Evolutionary conservation across 2,113 vertebrate species (phyloP).

Genomic region (Colistium nudipinnis): DNA sequence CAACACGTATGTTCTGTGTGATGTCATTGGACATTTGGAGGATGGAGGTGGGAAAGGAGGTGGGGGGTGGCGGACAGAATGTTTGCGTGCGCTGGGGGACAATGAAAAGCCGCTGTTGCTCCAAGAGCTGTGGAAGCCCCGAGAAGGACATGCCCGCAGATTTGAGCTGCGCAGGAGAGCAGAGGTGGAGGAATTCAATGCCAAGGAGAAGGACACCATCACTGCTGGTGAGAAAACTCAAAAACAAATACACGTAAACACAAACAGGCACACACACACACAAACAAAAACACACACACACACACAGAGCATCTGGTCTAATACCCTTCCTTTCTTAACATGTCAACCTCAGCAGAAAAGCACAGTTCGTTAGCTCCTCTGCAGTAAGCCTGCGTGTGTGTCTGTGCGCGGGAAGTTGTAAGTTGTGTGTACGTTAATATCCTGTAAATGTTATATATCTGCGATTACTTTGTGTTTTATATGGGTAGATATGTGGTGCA

Average conservation of each 20-base stretch:
- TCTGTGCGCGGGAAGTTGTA: constrained; percentile 21
- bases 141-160: constrained; percentile 90
- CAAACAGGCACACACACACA: background rate
- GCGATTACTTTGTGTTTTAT: constrained; percentile 11
- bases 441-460: constrained; percentile 21
- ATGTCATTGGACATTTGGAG: constrained; percentile 89
- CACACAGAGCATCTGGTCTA: constrained; percentile 51
- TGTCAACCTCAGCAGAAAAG: constrained; percentile 71
- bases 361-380: constrained; percentile 58
- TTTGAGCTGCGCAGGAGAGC: constrained; percentile 90
- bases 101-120: constrained; percentile 93
- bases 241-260: constrained; percentile 5
- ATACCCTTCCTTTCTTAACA: constrained; percentile 53
- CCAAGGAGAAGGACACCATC: constrained; percentile 91
- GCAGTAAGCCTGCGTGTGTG: constrained; percentile 18
- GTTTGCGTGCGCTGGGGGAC: constrained; percentile 88
- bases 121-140: constrained; percentile 94
- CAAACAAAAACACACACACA: constrained; percentile 13
- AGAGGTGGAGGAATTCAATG: constrained; percentile 90
- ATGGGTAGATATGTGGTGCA: constrained; percentile 1
- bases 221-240: constrained; percentile 88
- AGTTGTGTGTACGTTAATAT: constrained; percentile 35
- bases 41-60: constrained; percentile 62
- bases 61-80: constrained; percentile 85
- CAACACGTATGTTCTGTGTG: constrained; percentile 88